These are phyloP conservation scores for Triplophysa rosa DNA, from an alignment of 2,113 vertebrate species.

Conservation along the genomic window DNA sequence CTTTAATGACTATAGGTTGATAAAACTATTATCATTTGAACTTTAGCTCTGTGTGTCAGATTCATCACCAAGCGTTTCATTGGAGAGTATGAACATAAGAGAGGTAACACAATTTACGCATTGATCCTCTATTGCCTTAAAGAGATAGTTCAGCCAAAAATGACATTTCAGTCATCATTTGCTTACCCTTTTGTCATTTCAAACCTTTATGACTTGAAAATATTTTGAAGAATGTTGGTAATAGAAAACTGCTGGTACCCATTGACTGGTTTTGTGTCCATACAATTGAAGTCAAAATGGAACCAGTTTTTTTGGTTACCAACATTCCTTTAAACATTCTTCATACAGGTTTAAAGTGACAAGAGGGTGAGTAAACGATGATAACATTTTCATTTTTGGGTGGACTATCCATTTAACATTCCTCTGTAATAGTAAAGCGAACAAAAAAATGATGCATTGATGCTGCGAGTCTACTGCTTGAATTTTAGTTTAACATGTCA, in stretches of 20 bases:
- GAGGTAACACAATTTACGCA: slow-evolving; percentile 60
- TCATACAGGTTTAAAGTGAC: no score
- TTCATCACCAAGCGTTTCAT: slow-evolving; percentile 76
- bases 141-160: not conserved
- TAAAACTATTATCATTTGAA: not conserved
- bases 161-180: not conserved
- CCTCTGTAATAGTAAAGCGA: not conserved
- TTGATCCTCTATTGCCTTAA: slow-evolving; percentile 11
- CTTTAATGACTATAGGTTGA: not conserved
- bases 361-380: no score
- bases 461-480: not conserved
- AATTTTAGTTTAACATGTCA: not conserved
- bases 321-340: no score
- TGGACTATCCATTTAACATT: not conserved
- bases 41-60: slow-evolving; percentile 73
- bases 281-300: no score
- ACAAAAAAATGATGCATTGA: not conserved
- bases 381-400: no score
- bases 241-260: no score
- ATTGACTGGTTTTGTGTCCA: no score
- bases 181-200: no score
- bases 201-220: no score
- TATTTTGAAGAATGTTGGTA: no score
- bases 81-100: slow-evolving; percentile 76
- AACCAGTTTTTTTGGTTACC: no score